Conservation (phyloP, 2,113 vertebrate species). For the Plotosus lineatus region DNA sequence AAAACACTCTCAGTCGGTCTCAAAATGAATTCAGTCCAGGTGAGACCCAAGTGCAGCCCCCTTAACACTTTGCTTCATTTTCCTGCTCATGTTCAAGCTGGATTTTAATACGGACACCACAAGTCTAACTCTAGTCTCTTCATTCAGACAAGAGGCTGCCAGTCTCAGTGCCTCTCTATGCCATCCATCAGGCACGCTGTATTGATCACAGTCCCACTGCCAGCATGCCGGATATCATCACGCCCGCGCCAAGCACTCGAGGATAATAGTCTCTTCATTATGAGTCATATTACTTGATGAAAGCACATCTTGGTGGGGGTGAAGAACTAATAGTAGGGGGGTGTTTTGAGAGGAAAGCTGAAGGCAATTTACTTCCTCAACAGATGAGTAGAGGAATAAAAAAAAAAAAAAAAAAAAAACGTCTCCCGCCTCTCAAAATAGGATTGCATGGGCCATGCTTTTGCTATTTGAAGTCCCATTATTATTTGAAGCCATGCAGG, state of each 20-base stretch:
- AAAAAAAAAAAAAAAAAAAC: constrained; percentile 45
- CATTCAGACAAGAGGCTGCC: constrained; percentile 37
- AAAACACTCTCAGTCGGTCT: not conserved
- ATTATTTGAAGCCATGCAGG: constrained; percentile 54
- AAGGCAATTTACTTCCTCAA: constrained; percentile 38
- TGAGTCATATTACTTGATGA: constrained; percentile 47
- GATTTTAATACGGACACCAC: constrained; percentile 8
- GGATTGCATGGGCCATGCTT: constrained; percentile 43
- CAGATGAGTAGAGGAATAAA: constrained; percentile 55
- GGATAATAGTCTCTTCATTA: constrained; percentile 60
- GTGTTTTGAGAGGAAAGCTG: constrained; percentile 28
- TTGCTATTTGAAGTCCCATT: constrained; percentile 57
- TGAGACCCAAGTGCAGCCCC: not conserved
- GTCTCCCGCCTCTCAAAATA: constrained; percentile 42
- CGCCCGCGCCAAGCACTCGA: constrained; percentile 46
- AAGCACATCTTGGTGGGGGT: constrained; percentile 33
- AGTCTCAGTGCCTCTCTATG: constrained; percentile 42
- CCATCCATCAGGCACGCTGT: constrained; percentile 64
- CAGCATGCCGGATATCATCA: constrained; percentile 53
- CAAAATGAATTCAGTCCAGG: not conserved
- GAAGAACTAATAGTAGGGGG: constrained; percentile 30
- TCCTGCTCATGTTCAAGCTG: not conserved
- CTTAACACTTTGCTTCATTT: not conserved
- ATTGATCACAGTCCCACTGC: constrained; percentile 66
- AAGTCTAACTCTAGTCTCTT: not conserved